Percentiles rank a stretch among this genome's conserved stretches.
Conservation (phyloP, 2,113 vertebrate species). For the Cebus imitator region DNA sequence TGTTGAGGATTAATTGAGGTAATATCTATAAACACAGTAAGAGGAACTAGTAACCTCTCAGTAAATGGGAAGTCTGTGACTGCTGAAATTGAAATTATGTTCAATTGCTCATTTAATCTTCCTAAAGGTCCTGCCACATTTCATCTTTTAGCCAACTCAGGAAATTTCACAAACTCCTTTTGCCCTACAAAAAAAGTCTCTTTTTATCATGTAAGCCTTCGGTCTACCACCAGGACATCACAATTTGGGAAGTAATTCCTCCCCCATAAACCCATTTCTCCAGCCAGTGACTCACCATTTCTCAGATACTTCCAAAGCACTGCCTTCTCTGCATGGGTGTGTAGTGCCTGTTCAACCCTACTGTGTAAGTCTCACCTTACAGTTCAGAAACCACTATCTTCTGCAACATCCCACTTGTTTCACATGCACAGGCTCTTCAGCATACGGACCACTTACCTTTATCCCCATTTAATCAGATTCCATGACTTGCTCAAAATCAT, state of each 20-base stretch:
- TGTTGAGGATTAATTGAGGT: background rate
- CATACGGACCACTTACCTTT: background rate
- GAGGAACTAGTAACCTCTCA: background rate
- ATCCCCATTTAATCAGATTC: background rate
- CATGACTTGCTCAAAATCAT: background rate
- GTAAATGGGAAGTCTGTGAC: background rate
- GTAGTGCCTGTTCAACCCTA: background rate
- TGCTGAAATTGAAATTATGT: background rate
- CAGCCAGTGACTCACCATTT: background rate
- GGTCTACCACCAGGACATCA: background rate
- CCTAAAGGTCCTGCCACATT: background rate
- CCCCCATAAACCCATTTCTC: background rate
- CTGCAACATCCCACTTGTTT: fast-evolving
- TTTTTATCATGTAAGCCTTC: background rate
- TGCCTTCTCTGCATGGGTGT: background rate
- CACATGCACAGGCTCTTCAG: background rate
- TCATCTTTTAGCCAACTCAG: background rate
- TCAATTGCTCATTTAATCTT: background rate
- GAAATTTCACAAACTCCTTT: background rate
- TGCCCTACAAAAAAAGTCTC: background rate
- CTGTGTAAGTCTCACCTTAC: background rate
- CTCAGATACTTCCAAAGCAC: background rate
- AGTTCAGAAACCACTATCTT: background rate
- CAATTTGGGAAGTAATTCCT: background rate
- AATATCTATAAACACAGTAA: background rate